Evolutionary conservation across 2,113 vertebrate species (phyloP).

Genomic region (Passer montanus): DNA sequence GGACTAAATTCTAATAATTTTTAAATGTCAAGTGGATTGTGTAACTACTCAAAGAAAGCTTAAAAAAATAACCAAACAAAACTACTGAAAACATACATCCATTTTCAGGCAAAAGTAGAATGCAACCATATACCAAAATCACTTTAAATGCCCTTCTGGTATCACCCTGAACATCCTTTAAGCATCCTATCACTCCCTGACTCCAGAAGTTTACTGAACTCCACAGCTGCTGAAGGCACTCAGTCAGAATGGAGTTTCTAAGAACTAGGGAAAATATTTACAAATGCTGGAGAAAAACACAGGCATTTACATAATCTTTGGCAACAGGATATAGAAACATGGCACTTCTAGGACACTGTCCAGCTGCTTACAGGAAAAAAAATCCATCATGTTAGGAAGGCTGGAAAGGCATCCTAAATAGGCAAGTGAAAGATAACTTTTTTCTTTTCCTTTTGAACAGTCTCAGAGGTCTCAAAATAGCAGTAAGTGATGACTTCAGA

Average conservation of each 20-base stretch:
- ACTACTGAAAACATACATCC: background rate
- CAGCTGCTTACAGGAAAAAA: constrained; percentile 11
- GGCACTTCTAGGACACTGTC: background rate
- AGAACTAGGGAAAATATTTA: constrained; percentile 43
- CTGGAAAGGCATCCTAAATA: background rate
- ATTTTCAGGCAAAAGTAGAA: background rate
- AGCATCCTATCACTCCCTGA: background rate
- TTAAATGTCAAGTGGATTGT: background rate
- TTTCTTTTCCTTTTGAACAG: background rate
- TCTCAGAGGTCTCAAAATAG: background rate
- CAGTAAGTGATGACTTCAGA: background rate
- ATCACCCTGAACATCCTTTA: background rate
- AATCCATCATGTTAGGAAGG: background rate
- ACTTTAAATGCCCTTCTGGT: background rate
- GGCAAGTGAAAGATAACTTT: background rate
- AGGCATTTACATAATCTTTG: constrained; percentile 28
- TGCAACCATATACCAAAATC: background rate
- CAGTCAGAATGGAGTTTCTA: constrained; percentile 14
- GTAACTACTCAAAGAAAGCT: background rate
- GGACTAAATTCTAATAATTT: background rate
- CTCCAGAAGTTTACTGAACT: background rate
- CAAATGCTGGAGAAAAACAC: constrained; percentile 17
- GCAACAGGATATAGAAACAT: constrained; percentile 10
- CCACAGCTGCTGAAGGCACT: background rate
- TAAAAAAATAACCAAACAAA: background rate